phyloP scores from a whole-genome alignment of 2,888 invertebrate genomes.

The Volucella inflata region DNA sequence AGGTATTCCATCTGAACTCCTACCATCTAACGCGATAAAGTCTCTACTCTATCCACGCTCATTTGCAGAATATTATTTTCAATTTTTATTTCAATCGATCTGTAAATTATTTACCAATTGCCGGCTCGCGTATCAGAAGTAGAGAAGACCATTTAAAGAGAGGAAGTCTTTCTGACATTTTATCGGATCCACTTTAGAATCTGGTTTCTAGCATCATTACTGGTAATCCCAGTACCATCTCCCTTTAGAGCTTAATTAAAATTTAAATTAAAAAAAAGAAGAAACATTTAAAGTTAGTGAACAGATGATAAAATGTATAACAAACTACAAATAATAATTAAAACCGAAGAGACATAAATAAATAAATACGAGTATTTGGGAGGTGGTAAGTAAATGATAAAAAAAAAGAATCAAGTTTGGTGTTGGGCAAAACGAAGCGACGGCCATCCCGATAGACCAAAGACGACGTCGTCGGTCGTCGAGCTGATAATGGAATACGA shows the following conservation, averaged over 20 bases:
- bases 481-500: constrained; percentile 45
- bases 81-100: constrained; percentile 16
- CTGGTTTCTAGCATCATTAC: constrained; percentile 36
- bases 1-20: constrained; percentile 42
- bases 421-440: constrained; percentile 21
- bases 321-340: constrained; percentile 12
- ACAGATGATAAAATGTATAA: constrained; percentile 18
- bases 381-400: constrained; percentile 20
- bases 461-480: too few relatives aligned
- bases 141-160: constrained; percentile 31
- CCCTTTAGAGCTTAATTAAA: constrained; percentile 36
- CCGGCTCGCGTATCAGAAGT: constrained; percentile 3
- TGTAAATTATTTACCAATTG: constrained; percentile 36
- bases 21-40: constrained; percentile 7
- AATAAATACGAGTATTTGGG: not conserved
- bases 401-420: constrained; percentile 34
- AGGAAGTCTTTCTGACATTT: constrained; percentile 62
- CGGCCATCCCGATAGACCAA: too few relatives aligned
- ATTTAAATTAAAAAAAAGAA: constrained; percentile 8
- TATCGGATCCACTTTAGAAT: constrained; percentile 30
- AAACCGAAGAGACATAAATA: not conserved
- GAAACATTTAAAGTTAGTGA: not conserved
- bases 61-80: constrained; percentile 28
- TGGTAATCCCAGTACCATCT: constrained; percentile 10
- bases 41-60: constrained; percentile 8